These are phyloP conservation scores for Ceratosolen fusciceps DNA, from an alignment of 1,140 invertebrate genomes.

Conservation along the genomic window DNA sequence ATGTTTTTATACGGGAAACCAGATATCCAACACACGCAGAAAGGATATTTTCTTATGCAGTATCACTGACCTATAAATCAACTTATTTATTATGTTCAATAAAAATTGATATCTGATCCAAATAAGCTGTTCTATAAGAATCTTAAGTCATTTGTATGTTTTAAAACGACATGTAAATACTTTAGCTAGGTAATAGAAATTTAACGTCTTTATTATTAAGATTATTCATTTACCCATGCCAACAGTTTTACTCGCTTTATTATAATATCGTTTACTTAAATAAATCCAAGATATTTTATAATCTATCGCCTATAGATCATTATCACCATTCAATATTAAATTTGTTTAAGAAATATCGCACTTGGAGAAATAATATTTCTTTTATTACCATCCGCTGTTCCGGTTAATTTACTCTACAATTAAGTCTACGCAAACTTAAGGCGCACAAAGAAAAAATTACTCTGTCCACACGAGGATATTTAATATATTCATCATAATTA, in stretches of 20 bases:
- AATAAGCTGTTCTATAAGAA: too few species aligned
- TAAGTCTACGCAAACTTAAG: background rate
- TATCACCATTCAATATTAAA: background rate
- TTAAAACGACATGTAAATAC: too few species aligned
- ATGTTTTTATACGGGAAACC: background rate
- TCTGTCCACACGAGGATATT: background rate
- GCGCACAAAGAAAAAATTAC: background rate
- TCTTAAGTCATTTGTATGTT: too few species aligned
- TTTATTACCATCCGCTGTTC: background rate
- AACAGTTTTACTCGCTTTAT: too few species aligned
- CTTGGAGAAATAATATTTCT: background rate
- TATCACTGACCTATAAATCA: background rate
- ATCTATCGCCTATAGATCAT: background rate
- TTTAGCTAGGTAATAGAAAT: too few species aligned
- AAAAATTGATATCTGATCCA: too few species aligned
- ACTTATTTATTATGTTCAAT: too few species aligned
- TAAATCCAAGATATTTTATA: background rate
- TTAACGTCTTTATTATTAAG: too few species aligned
- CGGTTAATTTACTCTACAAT: background rate
- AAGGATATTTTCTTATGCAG: background rate
- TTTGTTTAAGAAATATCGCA: background rate
- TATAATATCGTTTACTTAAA: too few species aligned
- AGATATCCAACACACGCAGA: background rate
- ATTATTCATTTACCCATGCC: too few species aligned
- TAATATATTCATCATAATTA: slow-evolving; percentile 1